Evolutionary conservation across 2,888 invertebrate genomes (phyloP), one percentile per base, ranked within the genome.

Genomic region (Plemyria rubiginata): DNA sequence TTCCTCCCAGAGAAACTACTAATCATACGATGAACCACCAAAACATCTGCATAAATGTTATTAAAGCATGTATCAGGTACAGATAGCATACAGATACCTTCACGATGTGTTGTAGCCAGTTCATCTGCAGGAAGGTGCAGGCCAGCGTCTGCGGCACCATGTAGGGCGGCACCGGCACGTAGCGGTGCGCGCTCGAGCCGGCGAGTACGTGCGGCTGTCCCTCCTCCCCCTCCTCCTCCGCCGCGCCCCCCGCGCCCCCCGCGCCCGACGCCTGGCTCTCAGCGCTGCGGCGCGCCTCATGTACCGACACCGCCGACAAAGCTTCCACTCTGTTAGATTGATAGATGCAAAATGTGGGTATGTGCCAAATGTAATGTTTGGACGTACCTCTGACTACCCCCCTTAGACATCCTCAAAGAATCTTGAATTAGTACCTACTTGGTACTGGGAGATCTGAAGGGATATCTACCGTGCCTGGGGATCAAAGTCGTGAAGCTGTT

Each of bases 91-190:
- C n/a, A n/a, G n/a, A n/a, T n/a, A 90, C 93, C 82, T 88, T 88
- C n/a, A 84, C 83, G 38, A 90, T 80, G 1, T 91, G 78, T 12
- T 88, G 82, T 53, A 86, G 76, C 84, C 82, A 86, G 74, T 87
- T 80, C 87, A 92, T 91, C 61, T 94, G 94, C 68, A 93, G 78
- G 76, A 89, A 94, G 70, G 87, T 86, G 70, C 76, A 87, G 29
- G 91, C 80, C 49, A 87, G 77, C 6, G 87, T 81, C 79, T 94
- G 94, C 66, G 88, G 86, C 64, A 93, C 85, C 80, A 84, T 84
- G 72, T 67, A 81, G 0, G 73, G 45, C n/a, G 88, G 87, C 13
- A 88, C 66, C n/a, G 78, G 41, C 12, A 93, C 81, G 71, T 76
- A 90, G 49, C 77, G 74, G 73, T 91, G 87, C 16, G 91, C 78